phyloP scores from a whole-genome alignment of 2,113 vertebrate species.

The Embiotoca jacksoni region DNA sequence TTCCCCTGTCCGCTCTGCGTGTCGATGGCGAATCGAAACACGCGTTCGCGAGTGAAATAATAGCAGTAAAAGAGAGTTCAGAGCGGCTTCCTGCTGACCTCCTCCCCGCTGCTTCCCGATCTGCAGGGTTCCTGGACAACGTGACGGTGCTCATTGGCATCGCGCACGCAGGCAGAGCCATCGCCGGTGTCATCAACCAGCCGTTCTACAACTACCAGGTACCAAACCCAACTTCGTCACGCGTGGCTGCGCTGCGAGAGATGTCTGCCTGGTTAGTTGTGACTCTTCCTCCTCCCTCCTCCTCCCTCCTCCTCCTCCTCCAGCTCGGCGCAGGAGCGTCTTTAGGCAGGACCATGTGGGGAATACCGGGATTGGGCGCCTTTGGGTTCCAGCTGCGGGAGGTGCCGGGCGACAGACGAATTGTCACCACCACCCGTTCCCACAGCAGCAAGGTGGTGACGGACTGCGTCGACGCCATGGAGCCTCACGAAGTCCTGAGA shows the following conservation, averaged over 20 bases:
- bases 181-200: slow-evolving; percentile 98
- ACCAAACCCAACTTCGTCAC: slow-evolving; percentile 26
- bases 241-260: not conserved
- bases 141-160: slow-evolving; percentile 98
- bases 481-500: slow-evolving; percentile 90
- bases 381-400: slow-evolving; percentile 95
- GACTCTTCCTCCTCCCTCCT: not conserved
- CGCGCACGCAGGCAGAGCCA: slow-evolving; percentile 93
- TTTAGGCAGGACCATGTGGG: slow-evolving; percentile 96
- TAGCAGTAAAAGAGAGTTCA: too few species aligned
- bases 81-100: not conserved
- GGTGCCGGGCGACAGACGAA: slow-evolving; percentile 88
- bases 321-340: slow-evolving; percentile 87
- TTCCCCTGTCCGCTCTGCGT: too few species aligned
- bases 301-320: not conserved
- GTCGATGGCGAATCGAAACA: not conserved
- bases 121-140: slow-evolving; percentile 94
- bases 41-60: not conserved
- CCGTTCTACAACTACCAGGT: slow-evolving; percentile 99
- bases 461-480: slow-evolving; percentile 91
- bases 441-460: slow-evolving; percentile 94
- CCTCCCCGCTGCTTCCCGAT: slow-evolving; percentile 15
- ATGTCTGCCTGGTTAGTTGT: not conserved
- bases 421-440: slow-evolving; percentile 94
- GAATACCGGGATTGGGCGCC: slow-evolving; percentile 90